Evolutionary conservation across 2,888 invertebrate species (phyloP).

Genomic region (Mylabris sibirica): DNA sequence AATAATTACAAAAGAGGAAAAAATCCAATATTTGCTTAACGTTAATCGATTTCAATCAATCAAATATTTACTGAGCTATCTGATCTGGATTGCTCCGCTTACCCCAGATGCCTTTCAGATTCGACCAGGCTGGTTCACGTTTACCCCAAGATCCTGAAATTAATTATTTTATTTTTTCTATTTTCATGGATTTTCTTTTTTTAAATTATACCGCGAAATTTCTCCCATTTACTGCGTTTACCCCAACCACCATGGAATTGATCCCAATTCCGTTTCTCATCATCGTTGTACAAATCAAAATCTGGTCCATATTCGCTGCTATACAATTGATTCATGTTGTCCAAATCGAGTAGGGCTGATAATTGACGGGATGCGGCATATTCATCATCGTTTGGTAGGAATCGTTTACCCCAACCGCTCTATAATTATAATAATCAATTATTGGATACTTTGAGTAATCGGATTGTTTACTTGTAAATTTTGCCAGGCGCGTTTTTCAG

Average conservation of each 20-base stretch:
- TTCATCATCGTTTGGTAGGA: slow-evolving; percentile 52
- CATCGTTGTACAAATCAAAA: slow-evolving; percentile 46
- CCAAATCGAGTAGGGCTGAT: slow-evolving; percentile 49
- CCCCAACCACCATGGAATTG: slow-evolving; percentile 78
- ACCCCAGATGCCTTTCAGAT: slow-evolving; percentile 82
- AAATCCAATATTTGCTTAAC: background rate
- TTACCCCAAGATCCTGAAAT: slow-evolving; percentile 76
- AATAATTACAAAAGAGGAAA: background rate
- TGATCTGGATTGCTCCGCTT: slow-evolving; percentile 65
- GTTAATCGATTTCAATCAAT: slow-evolving; percentile 24
- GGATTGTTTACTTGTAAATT: slow-evolving; percentile 55
- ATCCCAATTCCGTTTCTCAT: slow-evolving; percentile 74
- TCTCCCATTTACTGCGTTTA: slow-evolving; percentile 71
- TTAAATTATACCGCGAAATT: slow-evolving; percentile 64
- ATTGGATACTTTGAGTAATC: background rate
- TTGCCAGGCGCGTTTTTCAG: slow-evolving; percentile 70
- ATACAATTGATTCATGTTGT: slow-evolving; percentile 40
- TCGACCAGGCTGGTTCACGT: slow-evolving; percentile 81
- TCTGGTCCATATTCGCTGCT: slow-evolving; percentile 46
- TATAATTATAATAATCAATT: slow-evolving; percentile 32
- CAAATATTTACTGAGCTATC: slow-evolving; percentile 43
- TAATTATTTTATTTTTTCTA: background rate
- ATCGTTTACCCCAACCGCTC: slow-evolving; percentile 61
- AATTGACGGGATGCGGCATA: slow-evolving; percentile 50
- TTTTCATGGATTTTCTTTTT: background rate